These are phyloP conservation scores for Whitmania pigra DNA, from an alignment of 1,140 invertebrate genomes.

Conservation along the genomic window DNA sequence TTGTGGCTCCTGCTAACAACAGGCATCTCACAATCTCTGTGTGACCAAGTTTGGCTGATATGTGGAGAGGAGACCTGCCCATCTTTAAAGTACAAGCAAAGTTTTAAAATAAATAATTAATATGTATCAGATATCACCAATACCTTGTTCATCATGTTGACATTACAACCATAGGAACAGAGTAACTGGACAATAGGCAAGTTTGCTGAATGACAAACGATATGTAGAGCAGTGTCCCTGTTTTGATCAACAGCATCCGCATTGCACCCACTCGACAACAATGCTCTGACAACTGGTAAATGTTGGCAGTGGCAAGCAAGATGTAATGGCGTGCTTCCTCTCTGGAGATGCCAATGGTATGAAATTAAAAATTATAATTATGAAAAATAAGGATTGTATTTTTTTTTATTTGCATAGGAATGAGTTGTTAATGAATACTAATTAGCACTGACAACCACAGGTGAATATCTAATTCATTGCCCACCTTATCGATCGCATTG, in stretches of 20 bases:
- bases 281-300: constrained; percentile 63
- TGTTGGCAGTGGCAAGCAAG: constrained; percentile 51
- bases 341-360: constrained; percentile 26
- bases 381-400: neutral
- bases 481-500: constrained; percentile 52
- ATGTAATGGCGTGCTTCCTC: constrained; percentile 51
- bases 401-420: too few relatives aligned
- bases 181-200: constrained; percentile 57
- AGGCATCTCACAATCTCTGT: constrained; percentile 58
- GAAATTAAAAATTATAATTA: constrained; percentile 1
- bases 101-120: constrained; percentile 7
- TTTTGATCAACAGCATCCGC: constrained; percentile 53
- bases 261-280: constrained; percentile 68
- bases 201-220: constrained; percentile 56
- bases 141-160: constrained; percentile 55
- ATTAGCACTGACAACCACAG: too few relatives aligned
- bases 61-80: constrained; percentile 50
- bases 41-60: constrained; percentile 58
- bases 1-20: constrained; percentile 47
- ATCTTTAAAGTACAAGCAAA: constrained; percentile 6
- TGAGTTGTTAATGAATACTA: too few relatives aligned
- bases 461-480: neutral
- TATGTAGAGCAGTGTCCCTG: constrained; percentile 62
- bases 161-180: constrained; percentile 59
- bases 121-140: neutral